These are phyloP conservation scores for Temnothorax rugatulus DNA, from an alignment of 2,888 invertebrate genomes.

Conservation along the genomic window DNA sequence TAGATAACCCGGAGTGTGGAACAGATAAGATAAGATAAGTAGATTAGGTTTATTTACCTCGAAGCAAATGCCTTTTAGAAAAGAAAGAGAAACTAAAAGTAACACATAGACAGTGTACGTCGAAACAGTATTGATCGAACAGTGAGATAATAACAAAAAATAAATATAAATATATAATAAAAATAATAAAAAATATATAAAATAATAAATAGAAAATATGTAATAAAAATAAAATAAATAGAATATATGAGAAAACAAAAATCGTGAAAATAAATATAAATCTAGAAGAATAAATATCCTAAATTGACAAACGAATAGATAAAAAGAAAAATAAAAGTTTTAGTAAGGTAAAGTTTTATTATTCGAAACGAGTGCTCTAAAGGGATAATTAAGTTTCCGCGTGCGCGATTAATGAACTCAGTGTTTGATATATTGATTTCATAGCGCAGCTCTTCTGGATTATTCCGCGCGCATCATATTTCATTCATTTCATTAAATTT, in stretches of 20 bases:
- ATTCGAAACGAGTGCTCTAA: not conserved
- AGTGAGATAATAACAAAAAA: not conserved
- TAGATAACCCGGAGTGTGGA: slow-evolving; percentile 11
- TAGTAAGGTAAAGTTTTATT: not conserved
- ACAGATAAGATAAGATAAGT: slow-evolving; percentile 39
- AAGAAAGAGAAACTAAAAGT: not conserved
- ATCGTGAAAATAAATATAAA: not conserved
- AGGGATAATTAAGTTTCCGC: not conserved
- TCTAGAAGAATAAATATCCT: not conserved
- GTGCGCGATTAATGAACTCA: slow-evolving; percentile 6
- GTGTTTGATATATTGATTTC: slow-evolving; percentile 16
- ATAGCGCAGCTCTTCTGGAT: not conserved
- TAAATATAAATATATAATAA: not conserved
- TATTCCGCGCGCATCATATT: not conserved
- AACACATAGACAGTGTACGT: not conserved
- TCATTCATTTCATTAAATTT: slow-evolving; percentile 11
- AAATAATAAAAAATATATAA: not conserved
- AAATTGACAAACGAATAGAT: not conserved
- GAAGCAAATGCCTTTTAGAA: not conserved
- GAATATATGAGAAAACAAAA: not conserved
- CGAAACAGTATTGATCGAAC: not conserved
- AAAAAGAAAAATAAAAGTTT: not conserved
- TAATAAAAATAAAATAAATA: too few species aligned
- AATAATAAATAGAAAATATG: too few species aligned
- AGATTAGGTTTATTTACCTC: slow-evolving; percentile 36